Percentiles rank a stretch among this genome's conserved stretches.
phyloP scores from a whole-genome alignment of 2,888 invertebrate genomes.

The Catocala nupta region DNA sequence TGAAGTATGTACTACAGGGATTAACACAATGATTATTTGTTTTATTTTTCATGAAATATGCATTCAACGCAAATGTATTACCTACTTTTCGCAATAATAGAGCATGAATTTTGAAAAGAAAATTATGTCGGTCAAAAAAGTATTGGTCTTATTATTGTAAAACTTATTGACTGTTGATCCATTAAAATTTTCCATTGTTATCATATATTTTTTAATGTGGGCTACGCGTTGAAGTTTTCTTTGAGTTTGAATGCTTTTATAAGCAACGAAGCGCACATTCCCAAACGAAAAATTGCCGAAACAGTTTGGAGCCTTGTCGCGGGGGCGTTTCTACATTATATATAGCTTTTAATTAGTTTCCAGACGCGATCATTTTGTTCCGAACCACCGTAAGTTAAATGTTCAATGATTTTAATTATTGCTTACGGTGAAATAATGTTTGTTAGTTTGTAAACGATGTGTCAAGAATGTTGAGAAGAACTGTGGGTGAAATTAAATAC shows the following conservation, averaged over 20 bases:
- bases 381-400: constrained; percentile 38
- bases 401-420: constrained; percentile 52
- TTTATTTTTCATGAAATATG: no score
- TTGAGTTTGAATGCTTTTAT: background rate
- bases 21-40: no score
- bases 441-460: constrained; percentile 35
- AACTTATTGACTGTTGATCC: no score
- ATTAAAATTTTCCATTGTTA: no score
- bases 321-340: constrained; percentile 57
- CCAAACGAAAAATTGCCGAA: constrained; percentile 21
- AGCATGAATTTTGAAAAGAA: no score
- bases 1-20: no score
- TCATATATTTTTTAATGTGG: no score
- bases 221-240: no score
- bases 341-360: constrained; percentile 69
- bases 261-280: background rate
- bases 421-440: constrained; percentile 26
- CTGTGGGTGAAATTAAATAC: constrained; percentile 5
- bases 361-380: constrained; percentile 55
- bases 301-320: constrained; percentile 14
- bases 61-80: no score
- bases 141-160: no score
- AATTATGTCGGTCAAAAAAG: no score
- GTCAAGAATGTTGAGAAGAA: constrained; percentile 28
- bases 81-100: no score